A percentile compares a stretch with the other conserved stretches of the same genome.
Conservation (phyloP, 2,797 vertebrate genomes). For the Myiotriccus ornatus region DNA sequence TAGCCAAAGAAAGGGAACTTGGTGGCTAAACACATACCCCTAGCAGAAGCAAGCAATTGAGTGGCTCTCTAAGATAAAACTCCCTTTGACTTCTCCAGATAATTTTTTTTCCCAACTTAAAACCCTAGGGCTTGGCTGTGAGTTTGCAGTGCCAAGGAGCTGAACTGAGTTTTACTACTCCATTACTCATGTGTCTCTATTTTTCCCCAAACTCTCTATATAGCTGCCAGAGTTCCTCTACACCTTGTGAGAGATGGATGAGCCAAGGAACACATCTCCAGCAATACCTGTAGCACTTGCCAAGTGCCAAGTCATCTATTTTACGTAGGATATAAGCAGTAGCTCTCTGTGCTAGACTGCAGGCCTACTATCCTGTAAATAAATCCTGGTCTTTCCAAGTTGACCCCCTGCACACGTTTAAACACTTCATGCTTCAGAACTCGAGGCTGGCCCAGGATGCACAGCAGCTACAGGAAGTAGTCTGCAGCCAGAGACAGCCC, state of each 20-base stretch:
- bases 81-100: constrained; percentile 11
- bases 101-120: constrained; percentile 14
- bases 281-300: constrained; percentile 27
- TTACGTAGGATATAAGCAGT: not conserved
- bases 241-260: constrained; percentile 56
- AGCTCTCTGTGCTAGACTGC: constrained; percentile 19
- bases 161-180: constrained; percentile 60
- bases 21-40: not conserved
- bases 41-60: not conserved
- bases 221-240: constrained; percentile 43
- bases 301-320: constrained; percentile 55
- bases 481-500: not conserved
- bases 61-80: not conserved
- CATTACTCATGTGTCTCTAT: constrained; percentile 64
- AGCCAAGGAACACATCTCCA: constrained; percentile 57
- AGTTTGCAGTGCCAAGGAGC: constrained; percentile 30
- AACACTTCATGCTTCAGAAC: constrained; percentile 30
- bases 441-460: not conserved
- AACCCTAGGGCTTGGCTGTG: not conserved
- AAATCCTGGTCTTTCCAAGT: constrained; percentile 21
- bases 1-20: not conserved
- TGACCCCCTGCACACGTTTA: not conserved
- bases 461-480: not conserved
- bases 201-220: constrained; percentile 60
- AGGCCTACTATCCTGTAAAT: constrained; percentile 25